Conservation (phyloP, 1,140 invertebrate species). For the Aphaenogaster ashmeadi region DNA sequence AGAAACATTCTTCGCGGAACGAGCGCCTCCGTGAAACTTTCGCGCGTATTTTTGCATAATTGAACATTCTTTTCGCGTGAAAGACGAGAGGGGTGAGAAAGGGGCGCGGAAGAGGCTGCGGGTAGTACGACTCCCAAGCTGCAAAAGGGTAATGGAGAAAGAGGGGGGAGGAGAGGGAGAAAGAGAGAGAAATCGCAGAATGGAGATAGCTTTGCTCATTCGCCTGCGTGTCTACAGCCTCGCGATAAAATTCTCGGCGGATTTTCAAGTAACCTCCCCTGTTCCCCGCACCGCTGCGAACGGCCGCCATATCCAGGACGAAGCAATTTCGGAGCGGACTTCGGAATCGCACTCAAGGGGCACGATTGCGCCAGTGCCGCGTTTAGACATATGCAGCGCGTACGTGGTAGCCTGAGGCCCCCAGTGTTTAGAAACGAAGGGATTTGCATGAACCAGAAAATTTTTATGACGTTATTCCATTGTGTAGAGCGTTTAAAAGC, state of each 20-base stretch:
- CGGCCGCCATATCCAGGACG: conserved; percentile 31
- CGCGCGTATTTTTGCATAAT: conserved; percentile 53
- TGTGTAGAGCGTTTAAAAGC: background rate
- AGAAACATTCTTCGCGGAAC: background rate
- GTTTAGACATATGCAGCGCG: conserved; percentile 14
- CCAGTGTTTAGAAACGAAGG: background rate
- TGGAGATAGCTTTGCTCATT: conserved; percentile 36
- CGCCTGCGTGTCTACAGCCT: conserved; percentile 40
- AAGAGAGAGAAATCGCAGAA: conserved; percentile 36
- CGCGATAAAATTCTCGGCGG: conserved; percentile 59
- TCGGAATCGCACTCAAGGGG: conserved; percentile 48
- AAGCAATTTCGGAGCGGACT: conserved; percentile 52
- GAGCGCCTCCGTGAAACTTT: conserved; percentile 42
- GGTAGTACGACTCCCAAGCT: conserved; percentile 19
- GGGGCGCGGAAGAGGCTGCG: background rate
- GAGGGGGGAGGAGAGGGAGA: background rate
- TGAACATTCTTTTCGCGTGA: conserved; percentile 48
- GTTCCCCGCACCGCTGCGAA: background rate
- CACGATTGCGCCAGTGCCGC: conserved; percentile 11
- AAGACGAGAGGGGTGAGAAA: background rate
- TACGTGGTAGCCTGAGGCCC: background rate
- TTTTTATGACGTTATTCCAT: background rate
- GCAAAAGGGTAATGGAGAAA: conserved; percentile 11
- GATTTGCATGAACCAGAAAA: conserved; percentile 16
- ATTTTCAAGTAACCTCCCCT: conserved; percentile 42